Percentiles rank a stretch among this genome's conserved stretches.
phyloP scores from a whole-genome alignment of 30 jellyfish, hydroid and myxozoan genomes.

The Chrysaora quinquecirrha region DNA sequence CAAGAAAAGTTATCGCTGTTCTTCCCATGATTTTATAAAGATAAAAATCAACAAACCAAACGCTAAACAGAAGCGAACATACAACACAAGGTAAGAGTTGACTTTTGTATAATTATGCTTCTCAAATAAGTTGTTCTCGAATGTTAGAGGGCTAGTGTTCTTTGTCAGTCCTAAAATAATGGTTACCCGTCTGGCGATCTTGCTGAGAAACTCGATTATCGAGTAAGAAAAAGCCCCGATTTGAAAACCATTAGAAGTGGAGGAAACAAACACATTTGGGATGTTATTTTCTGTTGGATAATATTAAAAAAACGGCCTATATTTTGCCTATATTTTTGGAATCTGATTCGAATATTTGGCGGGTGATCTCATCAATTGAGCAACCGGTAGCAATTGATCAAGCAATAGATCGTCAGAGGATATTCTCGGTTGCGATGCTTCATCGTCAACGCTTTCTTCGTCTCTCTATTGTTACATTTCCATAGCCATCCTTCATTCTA shows the following conservation, averaged over 20 bases:
- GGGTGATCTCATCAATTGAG: conserved; percentile 95
- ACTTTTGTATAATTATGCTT: too few relatives aligned
- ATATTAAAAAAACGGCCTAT: too few relatives aligned
- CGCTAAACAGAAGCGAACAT: conserved; percentile 3
- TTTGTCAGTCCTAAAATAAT: too few relatives aligned
- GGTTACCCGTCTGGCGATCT: too few relatives aligned
- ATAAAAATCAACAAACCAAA: neutral
- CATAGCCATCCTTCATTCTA: conserved; percentile 1
- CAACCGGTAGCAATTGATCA: conserved; percentile 92
- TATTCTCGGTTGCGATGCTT: conserved; percentile 59
- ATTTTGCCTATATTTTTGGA: conserved; percentile 31
- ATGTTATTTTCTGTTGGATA: too few relatives aligned
- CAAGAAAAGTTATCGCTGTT: conserved; percentile 38
- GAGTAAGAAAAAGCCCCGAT: too few relatives aligned
- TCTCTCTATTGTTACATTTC: conserved; percentile 41
- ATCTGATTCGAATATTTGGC: conserved; percentile 68
- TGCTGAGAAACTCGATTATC: too few relatives aligned
- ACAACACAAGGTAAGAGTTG: neutral
- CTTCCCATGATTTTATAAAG: conserved; percentile 41
- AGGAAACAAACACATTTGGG: too few relatives aligned
- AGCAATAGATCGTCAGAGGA: conserved; percentile 75
- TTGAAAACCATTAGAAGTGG: too few relatives aligned
- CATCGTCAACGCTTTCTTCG: conserved; percentile 6
- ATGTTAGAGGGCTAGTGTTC: too few relatives aligned
- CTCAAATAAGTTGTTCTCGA: too few relatives aligned